These are phyloP conservation scores for Sardinella longiceps DNA, from an alignment of 2,797 vertebrate genomes.

Conservation along the genomic window DNA sequence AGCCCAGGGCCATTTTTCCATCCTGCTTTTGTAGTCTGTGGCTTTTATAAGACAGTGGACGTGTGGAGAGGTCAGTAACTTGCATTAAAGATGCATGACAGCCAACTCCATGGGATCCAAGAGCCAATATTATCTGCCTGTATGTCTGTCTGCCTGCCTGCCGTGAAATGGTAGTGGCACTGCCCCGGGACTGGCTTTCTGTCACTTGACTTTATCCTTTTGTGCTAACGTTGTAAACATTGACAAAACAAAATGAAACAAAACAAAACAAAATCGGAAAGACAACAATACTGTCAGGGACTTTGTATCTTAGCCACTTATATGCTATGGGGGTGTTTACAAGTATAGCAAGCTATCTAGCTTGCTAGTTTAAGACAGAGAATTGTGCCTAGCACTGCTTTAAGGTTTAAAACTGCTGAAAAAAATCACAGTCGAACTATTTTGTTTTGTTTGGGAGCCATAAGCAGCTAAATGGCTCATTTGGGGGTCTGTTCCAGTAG, in stretches of 20 bases:
- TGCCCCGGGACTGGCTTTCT: neutral
- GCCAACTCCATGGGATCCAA: neutral
- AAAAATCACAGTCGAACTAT: neutral
- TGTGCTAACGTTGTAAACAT: neutral
- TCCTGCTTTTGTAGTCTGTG: slow-evolving; percentile 9
- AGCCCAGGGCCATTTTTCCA: slow-evolving; percentile 25
- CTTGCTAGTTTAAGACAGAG: too few species aligned
- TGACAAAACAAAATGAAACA: too few species aligned
- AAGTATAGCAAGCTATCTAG: too few species aligned
- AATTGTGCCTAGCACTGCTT: neutral
- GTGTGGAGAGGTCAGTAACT: neutral
- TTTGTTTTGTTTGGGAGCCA: neutral
- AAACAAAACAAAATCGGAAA: too few species aligned
- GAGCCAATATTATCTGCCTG: too few species aligned
- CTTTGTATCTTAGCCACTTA: too few species aligned
- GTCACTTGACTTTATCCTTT: neutral
- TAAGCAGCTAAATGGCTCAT: neutral
- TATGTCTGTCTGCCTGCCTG: neutral
- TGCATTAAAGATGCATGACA: neutral
- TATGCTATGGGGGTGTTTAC: too few species aligned
- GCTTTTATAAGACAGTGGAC: slow-evolving; percentile 25
- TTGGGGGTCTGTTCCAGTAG: neutral
- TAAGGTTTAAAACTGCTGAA: neutral
- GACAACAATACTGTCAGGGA: too few species aligned
- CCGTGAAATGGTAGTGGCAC: neutral